phyloP scores from a whole-genome alignment of 2,113 vertebrate genomes.

The Mastomys natalensis region DNA sequence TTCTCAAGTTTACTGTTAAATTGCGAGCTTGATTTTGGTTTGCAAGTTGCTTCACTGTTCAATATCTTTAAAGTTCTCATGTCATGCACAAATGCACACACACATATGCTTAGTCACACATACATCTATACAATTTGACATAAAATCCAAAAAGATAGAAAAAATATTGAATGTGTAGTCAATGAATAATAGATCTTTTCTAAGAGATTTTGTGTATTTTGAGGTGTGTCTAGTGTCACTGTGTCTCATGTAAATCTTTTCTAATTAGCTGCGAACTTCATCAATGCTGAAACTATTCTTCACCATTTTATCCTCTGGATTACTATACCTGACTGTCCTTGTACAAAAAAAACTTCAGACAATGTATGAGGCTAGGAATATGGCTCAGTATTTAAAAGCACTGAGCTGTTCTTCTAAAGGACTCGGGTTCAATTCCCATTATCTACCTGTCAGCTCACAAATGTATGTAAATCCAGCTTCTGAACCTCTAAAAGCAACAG shows the following conservation, averaged over 20 bases:
- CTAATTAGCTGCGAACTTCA: not conserved
- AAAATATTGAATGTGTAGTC: not conserved
- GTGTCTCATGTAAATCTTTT: not conserved
- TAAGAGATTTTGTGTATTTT: constrained; percentile 72
- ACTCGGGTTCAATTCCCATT: not conserved
- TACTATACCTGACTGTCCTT: not conserved
- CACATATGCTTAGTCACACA: not conserved
- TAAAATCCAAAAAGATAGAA: not conserved
- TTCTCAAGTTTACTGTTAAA: constrained; percentile 16
- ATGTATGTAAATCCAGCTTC: not conserved
- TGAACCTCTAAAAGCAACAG: too few relatives aligned
- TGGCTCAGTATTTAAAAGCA: not conserved
- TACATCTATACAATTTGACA: not conserved
- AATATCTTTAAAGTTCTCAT: constrained; percentile 42
- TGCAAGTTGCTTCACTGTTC: constrained; percentile 34
- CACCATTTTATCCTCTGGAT: not conserved
- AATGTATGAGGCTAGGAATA: too few relatives aligned
- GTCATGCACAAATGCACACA: not conserved
- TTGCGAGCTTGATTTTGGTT: not conserved
- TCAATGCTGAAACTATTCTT: not conserved
- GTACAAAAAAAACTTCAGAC: not conserved
- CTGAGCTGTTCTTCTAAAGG: not conserved
- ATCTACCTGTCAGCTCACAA: not conserved
- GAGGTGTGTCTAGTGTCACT: not conserved
- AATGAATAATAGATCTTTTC: constrained; percentile 51